Conservation (phyloP, 2,888 invertebrate species). For the Leucoma salicis region DNA sequence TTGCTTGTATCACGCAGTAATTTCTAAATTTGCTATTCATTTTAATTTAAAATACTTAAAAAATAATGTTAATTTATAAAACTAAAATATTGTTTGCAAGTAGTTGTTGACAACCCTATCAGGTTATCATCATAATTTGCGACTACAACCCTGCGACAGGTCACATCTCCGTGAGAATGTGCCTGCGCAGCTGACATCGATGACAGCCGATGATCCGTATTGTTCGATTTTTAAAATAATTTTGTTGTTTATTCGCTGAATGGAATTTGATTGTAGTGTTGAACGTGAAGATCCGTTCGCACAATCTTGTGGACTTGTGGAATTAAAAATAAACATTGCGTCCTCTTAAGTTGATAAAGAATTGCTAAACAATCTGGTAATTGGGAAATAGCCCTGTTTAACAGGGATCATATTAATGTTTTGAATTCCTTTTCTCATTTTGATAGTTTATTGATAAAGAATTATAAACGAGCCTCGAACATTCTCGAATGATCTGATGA, state of each 20-base stretch:
- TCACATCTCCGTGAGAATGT: constrained; percentile 36
- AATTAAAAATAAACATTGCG: constrained; percentile 12
- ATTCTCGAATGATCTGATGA: too few relatives aligned
- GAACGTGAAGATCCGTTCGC: constrained; percentile 7
- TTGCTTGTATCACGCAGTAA: too few relatives aligned
- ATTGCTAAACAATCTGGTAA: too few relatives aligned
- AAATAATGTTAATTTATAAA: too few relatives aligned
- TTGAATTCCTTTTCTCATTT: too few relatives aligned
- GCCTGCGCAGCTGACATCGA: constrained; percentile 34
- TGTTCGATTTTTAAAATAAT: constrained; percentile 24
- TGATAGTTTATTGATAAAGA: too few relatives aligned
- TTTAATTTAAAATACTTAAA: too few relatives aligned
- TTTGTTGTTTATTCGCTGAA: constrained; percentile 29
- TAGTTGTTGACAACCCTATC: constrained; percentile 24
- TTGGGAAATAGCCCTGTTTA: too few relatives aligned
- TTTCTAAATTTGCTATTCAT: too few relatives aligned
- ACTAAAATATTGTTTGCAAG: too few relatives aligned
- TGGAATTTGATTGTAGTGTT: constrained; percentile 24
- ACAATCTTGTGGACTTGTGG: constrained; percentile 9
- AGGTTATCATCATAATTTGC: constrained; percentile 22
- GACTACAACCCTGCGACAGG: constrained; percentile 31
- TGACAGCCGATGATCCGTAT: constrained; percentile 30
- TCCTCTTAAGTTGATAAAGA: not conserved
- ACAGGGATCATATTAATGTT: too few relatives aligned
- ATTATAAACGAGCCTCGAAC: too few relatives aligned